A percentile compares a stretch with the other conserved stretches of the same genome.
phyloP scores from a whole-genome alignment of 1,140 invertebrate species.

The Rhyzopertha dominica region DNA sequence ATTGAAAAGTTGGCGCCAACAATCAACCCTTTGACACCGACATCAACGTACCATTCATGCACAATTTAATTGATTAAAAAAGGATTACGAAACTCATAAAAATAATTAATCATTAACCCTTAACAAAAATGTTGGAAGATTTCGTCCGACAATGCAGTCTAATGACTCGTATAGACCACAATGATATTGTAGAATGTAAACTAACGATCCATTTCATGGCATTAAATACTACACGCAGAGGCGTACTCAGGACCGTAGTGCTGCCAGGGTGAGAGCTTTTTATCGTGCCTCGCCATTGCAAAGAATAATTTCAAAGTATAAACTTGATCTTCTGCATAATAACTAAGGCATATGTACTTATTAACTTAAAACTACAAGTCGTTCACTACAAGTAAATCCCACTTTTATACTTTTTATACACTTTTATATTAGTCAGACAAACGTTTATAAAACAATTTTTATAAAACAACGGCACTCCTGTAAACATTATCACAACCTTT shows the following conservation, averaged over 20 bases:
- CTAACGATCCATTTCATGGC: conserved; percentile 41
- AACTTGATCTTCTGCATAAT: too few species aligned
- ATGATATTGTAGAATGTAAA: conserved; percentile 37
- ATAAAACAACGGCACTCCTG: too few species aligned
- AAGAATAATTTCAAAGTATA: too few species aligned
- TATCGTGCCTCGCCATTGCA: too few species aligned
- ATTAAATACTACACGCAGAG: conserved; percentile 10
- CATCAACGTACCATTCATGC: conserved; percentile 28
- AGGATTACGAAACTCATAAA: conserved; percentile 38
- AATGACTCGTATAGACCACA: conserved; percentile 39
- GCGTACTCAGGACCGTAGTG: background rate
- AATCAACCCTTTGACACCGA: conserved; percentile 23
- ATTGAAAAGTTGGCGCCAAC: conserved; percentile 19
- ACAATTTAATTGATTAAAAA: conserved; percentile 39
- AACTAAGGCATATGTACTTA: too few species aligned
- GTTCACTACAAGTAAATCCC: too few species aligned
- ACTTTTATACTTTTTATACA: too few species aligned
- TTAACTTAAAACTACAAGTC: too few species aligned
- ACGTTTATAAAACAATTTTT: too few species aligned
- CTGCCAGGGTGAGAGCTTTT: too few species aligned
- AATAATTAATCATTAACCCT: conserved; percentile 43
- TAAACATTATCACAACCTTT: too few species aligned
- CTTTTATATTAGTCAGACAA: too few species aligned
- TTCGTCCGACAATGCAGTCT: conserved; percentile 33
- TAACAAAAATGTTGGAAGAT: conserved; percentile 27